These are phyloP conservation scores for Emydocephalus ijimae DNA, from an alignment of 2,113 vertebrate species.

Conservation along the genomic window DNA sequence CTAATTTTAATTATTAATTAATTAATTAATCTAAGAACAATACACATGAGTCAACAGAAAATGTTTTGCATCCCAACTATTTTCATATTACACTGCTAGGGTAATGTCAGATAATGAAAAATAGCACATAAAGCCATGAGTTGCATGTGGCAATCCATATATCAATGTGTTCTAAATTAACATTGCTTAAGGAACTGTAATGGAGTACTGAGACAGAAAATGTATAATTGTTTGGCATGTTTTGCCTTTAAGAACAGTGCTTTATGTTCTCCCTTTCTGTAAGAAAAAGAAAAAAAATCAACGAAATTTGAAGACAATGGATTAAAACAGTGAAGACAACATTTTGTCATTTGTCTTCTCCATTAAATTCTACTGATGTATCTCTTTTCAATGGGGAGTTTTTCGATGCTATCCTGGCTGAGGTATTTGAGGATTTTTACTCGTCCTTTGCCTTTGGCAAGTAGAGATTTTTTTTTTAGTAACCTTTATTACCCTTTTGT, in stretches of 20 bases:
- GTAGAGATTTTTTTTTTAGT: background rate
- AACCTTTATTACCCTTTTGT: background rate
- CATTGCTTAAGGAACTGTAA: slow-evolving; percentile 42
- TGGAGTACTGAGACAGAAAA: slow-evolving; percentile 19
- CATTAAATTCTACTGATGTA: background rate
- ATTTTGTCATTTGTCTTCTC: background rate
- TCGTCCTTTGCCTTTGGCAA: background rate
- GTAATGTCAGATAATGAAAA: slow-evolving; percentile 3
- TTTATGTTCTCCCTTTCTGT: background rate
- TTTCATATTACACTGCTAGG: slow-evolving; percentile 2
- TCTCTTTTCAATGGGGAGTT: background rate
- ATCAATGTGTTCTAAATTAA: background rate
- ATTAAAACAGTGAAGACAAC: background rate
- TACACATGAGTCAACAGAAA: background rate
- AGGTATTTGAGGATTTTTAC: background rate
- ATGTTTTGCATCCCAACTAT: background rate
- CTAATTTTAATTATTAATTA: too few relatives aligned
- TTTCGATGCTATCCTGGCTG: background rate
- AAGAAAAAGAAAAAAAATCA: background rate
- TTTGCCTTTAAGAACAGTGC: slow-evolving; percentile 4
- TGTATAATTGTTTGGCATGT: slow-evolving; percentile 5
- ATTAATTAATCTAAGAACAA: background rate
- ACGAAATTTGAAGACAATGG: background rate
- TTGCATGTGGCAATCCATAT: background rate
- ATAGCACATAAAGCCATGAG: slow-evolving; percentile 16